These are phyloP conservation scores for Rhaphigaster nebulosa DNA, from an alignment of 2,888 invertebrate genomes.

Conservation along the genomic window DNA sequence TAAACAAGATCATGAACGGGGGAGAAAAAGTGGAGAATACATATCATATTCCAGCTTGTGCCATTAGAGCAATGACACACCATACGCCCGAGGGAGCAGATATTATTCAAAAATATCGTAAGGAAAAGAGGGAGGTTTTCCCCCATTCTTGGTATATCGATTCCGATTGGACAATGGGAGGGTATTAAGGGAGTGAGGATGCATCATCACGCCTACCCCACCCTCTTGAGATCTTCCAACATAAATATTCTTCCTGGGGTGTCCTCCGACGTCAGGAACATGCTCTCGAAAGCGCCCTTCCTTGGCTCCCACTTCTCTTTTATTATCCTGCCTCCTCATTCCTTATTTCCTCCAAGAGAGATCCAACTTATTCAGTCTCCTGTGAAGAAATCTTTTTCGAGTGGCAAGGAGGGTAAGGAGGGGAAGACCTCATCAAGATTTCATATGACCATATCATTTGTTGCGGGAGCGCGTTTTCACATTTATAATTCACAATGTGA, in stretches of 20 bases:
- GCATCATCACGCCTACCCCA: conserved; percentile 51
- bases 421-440: not conserved
- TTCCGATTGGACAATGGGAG: conserved; percentile 50
- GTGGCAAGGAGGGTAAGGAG: too few species aligned
- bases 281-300: conserved; percentile 27
- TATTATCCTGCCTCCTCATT: conserved; percentile 49
- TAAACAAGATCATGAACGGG: not conserved
- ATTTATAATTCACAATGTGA: too few species aligned
- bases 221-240: conserved; percentile 33
- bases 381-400: conserved; percentile 24
- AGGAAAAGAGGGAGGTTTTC: conserved; percentile 43
- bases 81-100: conserved; percentile 4
- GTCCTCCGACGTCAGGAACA: conserved; percentile 41
- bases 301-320: conserved; percentile 27
- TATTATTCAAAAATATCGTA: conserved; percentile 27
- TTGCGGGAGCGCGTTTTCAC: not conserved
- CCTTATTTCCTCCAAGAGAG: conserved; percentile 39
- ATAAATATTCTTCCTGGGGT: conserved; percentile 38
- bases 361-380: conserved; percentile 18
- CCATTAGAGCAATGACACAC: not conserved
- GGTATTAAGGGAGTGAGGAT: conserved; percentile 53
- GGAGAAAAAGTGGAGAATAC: not conserved
- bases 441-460: not conserved
- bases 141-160: conserved; percentile 46
- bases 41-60: not conserved